Evolutionary conservation across 1,140 invertebrate species (phyloP), one percentile per base, ranked within the genome.

Genomic region (Phthorimaea operculella): DNA sequence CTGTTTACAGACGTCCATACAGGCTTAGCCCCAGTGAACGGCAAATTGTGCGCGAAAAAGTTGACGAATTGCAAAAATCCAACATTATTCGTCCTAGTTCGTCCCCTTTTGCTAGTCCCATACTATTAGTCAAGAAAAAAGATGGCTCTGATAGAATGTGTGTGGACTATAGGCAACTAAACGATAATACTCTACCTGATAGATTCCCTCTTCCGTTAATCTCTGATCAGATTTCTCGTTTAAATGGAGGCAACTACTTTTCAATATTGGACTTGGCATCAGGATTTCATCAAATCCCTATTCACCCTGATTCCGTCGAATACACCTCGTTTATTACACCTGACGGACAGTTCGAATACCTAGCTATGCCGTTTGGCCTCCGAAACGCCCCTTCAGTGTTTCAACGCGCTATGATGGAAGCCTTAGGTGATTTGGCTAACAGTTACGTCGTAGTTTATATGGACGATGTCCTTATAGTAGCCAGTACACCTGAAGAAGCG

Each of bases 141-240:
- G 53, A 54, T n/a, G 53, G 53, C 11, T 33, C 42, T 8, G 53
- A 54, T 28, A 28, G 21, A 28, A 28, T 28, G 21, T 28, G 21
- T 6, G 21, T 28, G 21, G 21, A 28, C 21, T 54, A 53, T 33
- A 14, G 33, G 12, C 36, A 56, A 18, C 52, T 89, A 7, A 89
- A 88, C 65, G 33, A 51, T 0, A 57, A 79, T 4, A 87, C 83
- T 0, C 57, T 66, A 7, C 63, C 63, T 33, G 83, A 87, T 54
- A 55, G 47, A 28, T 55, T 49, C 34, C 54, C 54, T 14, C 33
- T 55, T 14, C 54, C 54, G 10, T 17, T 48, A 5, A 55, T 55
- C 10, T 48, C 44, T 12, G 54, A 55, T 33, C 54, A 55, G 36
- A 55, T 55, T 33, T 44, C 33, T 5, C 48, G 44, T 18, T 49